Conservation (phyloP, 2,797 vertebrate genomes). For the Notamacropus eugenii region DNA sequence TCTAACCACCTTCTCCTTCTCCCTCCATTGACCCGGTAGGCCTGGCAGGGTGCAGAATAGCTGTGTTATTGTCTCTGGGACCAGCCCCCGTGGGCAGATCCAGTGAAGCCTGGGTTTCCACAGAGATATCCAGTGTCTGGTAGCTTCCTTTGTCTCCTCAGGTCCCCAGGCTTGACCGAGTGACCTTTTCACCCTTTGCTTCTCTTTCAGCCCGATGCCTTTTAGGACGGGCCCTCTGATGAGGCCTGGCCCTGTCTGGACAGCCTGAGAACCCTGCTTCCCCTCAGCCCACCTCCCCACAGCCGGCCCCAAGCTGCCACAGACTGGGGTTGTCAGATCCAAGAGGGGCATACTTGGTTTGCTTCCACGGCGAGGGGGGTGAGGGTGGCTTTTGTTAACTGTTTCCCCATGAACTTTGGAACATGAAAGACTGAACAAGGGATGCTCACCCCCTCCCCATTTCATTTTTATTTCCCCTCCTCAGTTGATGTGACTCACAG, state of each 20-base stretch:
- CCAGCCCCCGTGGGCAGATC: neutral
- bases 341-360: neutral
- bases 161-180: neutral
- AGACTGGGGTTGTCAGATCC: neutral
- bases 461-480: neutral
- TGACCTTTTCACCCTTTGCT: neutral
- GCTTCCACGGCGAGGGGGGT: neutral
- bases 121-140: neutral
- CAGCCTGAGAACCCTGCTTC: neutral
- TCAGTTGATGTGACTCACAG: neutral
- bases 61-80: neutral
- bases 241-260: neutral
- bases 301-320: neutral
- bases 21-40: neutral
- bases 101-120: neutral
- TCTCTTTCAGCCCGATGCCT: neutral
- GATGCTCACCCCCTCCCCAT: neutral
- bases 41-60: neutral
- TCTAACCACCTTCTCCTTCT: neutral
- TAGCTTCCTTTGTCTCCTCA: neutral
- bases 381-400: neutral
- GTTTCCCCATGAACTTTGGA: neutral
- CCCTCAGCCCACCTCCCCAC: neutral
- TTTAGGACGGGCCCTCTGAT: neutral
- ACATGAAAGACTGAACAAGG: neutral